Base-by-base conservation (phyloP, 2,797 vertebrate genomes). In the Leptatherina wallacei region DNA sequence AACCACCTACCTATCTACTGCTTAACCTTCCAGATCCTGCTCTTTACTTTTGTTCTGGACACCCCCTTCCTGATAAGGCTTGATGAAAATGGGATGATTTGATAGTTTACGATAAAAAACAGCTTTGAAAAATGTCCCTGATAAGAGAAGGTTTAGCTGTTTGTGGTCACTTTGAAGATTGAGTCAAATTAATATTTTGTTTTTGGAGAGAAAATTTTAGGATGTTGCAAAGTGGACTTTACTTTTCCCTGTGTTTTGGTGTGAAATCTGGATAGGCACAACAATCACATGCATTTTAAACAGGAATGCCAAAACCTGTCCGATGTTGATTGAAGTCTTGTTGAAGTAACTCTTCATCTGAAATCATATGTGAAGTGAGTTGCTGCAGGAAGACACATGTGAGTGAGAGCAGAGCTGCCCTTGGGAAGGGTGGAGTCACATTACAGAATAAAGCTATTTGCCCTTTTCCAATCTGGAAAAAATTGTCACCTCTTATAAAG, bases 1-100 rank as follows among this genome's bases (percentile, higher is more conserved):
- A 80, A 78, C 71, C 70, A 68, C 67, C 75, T 71, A 84, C 81
- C 85, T 85, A 69, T 66, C 65, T 61, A 56, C 75, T 51, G 79
- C 60, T 69, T 49, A 75, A 72, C 55, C 64, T 59, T 12, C 20
- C 52, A 72, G 70, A 69, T 55, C 47, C 33, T 30, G 13, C 66
- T 61, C 30, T 12, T 2, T 10, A 65, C 57, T 57, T 61, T 35
- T 9, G 47, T 54, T 62, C 63, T 55, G 35, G 63, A 69, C 60
- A 59, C 1, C 6, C 16, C 38, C 33, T 18, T 22, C 16, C 13
- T 4, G 2, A 9, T 10, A 12, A 36, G 29, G 29, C 40, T 36
- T 47, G 52, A 65, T 76, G 61, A 65, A 71, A 63, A 59, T 54
- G 61, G 8, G 47, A 69, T 69, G 33, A 44, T 27, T 27, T 69